A percentile compares a stretch with the other conserved stretches of the same genome.
Conservation (phyloP, 1,140 invertebrate genomes). For the Lasioglossum albipes region DNA sequence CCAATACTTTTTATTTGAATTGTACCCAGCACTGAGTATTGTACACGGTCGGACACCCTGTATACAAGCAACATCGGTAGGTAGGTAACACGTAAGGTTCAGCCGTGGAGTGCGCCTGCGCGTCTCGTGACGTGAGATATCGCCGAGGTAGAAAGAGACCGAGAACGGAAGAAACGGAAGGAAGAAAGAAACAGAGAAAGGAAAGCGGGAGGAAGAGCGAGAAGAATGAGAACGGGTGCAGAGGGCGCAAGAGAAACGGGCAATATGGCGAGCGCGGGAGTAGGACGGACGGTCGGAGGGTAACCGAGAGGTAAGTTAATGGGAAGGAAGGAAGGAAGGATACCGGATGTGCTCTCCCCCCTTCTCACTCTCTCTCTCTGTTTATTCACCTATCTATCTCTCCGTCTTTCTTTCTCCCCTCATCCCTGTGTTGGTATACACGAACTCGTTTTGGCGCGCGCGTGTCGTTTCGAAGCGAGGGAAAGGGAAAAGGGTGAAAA, state of each 20-base stretch:
- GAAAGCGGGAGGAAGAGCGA: constrained; percentile 33
- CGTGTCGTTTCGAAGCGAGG: neutral
- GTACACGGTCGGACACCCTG: neutral
- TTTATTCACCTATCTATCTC: neutral
- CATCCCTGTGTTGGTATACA: neutral
- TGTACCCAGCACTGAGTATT: no score
- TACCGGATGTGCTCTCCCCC: constrained; percentile 16
- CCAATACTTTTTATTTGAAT: no score
- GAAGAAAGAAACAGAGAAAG: constrained; percentile 15
- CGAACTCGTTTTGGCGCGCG: constrained; percentile 19
- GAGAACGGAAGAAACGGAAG: neutral
- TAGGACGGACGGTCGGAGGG: constrained; percentile 19
- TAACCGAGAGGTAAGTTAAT: constrained; percentile 37
- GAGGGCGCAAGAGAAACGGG: neutral
- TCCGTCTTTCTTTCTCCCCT: no score
- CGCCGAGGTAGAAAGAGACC: constrained; percentile 12
- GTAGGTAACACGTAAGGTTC: constrained; percentile 32
- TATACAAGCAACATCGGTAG: neutral
- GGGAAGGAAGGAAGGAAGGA: constrained; percentile 40
- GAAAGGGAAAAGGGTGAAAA: constrained; percentile 35
- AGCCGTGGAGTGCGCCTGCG: constrained; percentile 43
- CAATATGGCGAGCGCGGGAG: constrained; percentile 43
- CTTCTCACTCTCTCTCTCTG: neutral
- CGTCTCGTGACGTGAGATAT: constrained; percentile 46
- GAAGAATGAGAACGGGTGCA: neutral